Evolutionary conservation across 37 sponge, comb jelly and placozoan genomes (phyloP), one percentile per base, ranked within the genome.

Genomic region (Amphimedon queenslandica): DNA sequence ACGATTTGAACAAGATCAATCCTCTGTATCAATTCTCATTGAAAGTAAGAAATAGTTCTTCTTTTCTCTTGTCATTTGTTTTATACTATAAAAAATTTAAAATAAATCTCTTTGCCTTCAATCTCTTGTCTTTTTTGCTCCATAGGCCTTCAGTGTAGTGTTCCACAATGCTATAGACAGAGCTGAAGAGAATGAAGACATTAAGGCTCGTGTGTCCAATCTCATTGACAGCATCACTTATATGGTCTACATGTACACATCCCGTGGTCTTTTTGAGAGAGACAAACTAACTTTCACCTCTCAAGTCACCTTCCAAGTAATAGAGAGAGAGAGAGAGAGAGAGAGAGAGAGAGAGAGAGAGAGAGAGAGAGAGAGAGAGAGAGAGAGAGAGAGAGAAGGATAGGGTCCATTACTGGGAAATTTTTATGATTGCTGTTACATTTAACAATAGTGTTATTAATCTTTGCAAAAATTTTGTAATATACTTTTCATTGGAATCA

Each of bases 1-100:
- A 94, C 56, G 99, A 98, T 58, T 86, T 98, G 38, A 77, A 92
- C 81, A 98, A 94, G 77, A 98, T 98, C 61, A 94, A 98, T 64
- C 99, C 99, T 33, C 88, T 98, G 32, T 98, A 98, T 72, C 99
- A 98, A 80, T 98, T 98, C 80, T 98, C 99, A 64, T 84, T 98
- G 41, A 98, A 98, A 80, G 89, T 88, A 66, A 35, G 21, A 38
- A 24, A 28, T 16, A 28, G 8, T 61, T n/a, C 31, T 28, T 61
- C 27, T 24, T 16, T 24, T 61, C 23, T 8, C 8, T n/a, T 61
- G 8, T n/a, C 23, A 24, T 28, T 24, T 8, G 30, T 28, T 29
- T 61, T 61, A 6, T 37, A 35, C 30, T 34, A n/a, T n/a, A n/a
- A n/a, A n/a, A n/a, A n/a, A n/a, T n/a, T n/a, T n/a, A n/a, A 67